Percentiles rank a stretch among this genome's conserved stretches.
Conservation (phyloP, 2,113 vertebrate genomes). For the Hippopotamus amphibius region DNA sequence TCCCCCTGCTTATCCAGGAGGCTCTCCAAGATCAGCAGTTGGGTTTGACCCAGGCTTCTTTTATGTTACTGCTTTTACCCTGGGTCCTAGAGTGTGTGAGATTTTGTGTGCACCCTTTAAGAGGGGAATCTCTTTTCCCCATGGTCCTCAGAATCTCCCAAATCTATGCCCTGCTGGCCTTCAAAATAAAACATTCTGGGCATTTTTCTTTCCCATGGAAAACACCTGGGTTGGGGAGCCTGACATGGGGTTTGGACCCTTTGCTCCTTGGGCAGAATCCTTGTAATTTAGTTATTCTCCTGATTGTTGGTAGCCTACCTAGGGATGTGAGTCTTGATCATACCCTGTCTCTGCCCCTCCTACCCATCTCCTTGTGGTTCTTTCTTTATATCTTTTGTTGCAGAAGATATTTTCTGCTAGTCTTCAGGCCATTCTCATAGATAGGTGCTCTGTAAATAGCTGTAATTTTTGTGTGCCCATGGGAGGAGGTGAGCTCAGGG, state of each 20-base stretch:
- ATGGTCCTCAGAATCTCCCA: not conserved
- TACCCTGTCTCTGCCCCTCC: not conserved
- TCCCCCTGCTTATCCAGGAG: not conserved
- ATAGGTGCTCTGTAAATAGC: not conserved
- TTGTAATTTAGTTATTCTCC: not conserved
- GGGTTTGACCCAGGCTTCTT: not conserved
- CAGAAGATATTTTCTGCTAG: not conserved
- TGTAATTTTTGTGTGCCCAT: not conserved
- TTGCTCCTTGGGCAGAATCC: not conserved
- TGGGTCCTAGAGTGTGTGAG: not conserved
- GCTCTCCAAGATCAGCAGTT: not conserved
- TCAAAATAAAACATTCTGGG: not conserved
- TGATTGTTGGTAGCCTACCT: not conserved
- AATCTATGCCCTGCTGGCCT: not conserved
- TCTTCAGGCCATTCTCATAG: not conserved
- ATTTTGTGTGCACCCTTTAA: not conserved
- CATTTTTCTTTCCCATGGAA: not conserved
- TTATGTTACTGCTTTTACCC: not conserved
- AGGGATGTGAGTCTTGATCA: not conserved
- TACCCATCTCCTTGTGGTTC: not conserved
- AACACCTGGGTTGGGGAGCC: not conserved
- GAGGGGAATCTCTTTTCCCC: not conserved
- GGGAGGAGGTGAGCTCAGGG: too few relatives aligned
- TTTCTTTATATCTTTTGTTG: not conserved
- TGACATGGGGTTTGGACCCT: not conserved